Evolutionary conservation across 2,888 invertebrate species (phyloP), one percentile per base, ranked within the genome.

Genomic region (Cosmia trapezina): DNA sequence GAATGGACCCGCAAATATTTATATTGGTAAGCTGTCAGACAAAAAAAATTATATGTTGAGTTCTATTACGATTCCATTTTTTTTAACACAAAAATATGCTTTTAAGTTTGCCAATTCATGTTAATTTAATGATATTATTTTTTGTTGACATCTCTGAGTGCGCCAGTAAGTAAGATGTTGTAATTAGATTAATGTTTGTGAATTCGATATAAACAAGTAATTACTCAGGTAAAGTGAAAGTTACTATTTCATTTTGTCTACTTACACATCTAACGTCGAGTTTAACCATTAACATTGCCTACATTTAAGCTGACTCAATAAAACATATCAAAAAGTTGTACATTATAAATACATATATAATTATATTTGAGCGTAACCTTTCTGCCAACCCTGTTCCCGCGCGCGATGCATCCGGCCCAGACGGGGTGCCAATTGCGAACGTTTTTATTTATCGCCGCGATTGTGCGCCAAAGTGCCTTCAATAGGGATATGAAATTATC

Each of bases 381-480:
- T 0, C 14, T 63, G 71, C 0, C 72, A 82, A 1, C 84, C 80
- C 84, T 82, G 53, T 9, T 1, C 9, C 4, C 22, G 77, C 74
- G 75, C 75, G 43, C 61, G 75, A 59, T 69, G 77, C 87, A 86
- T 87, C 86, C 86, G 86, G 86, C 60, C 75, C 84, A 86, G 86
- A 87, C 86, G 80, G 84, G 87, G 84, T 78, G 82, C 83, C 86
- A 87, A 86, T 86, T 87, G 84, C 75, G 78, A 84, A 75, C 86
- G 79, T 86, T 87, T 86, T 86, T 86, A 86, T 86, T 86, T 81
- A 78, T 84, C 76, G 84, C 78, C 66, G 45, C 86, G 76, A 81
- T 76, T 81, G 62, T 59, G 60, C 68, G 86, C 80, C 86, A 84
- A 85, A 82, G 84, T 84, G 85, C 86, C 85, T 79, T 72, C 86